These are phyloP conservation scores for Barnardius zonarius DNA, from an alignment of 2,113 vertebrate genomes.

Conservation along the genomic window DNA sequence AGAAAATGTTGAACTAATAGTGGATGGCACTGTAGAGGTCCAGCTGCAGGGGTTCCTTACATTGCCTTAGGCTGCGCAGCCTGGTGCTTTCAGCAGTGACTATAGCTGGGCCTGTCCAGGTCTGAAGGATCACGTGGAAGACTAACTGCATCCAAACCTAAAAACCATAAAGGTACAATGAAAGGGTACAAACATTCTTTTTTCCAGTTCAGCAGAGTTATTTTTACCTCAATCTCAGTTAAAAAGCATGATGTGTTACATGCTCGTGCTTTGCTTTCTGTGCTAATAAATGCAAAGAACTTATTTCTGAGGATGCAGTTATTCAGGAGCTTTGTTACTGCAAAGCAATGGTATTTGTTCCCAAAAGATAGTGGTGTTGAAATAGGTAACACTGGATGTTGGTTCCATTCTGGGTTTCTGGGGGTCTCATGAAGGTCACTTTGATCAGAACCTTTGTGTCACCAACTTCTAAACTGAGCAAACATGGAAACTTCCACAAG, in stretches of 20 bases:
- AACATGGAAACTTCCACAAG: background rate
- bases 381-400: background rate
- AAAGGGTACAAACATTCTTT: background rate
- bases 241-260: background rate
- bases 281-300: background rate
- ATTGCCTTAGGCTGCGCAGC: background rate
- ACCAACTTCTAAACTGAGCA: background rate
- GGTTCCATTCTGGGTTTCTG: background rate
- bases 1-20: background rate
- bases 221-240: background rate
- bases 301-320: background rate
- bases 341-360: background rate
- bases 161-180: background rate
- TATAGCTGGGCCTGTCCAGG: background rate
- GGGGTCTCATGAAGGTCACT: background rate
- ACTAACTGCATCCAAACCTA: background rate
- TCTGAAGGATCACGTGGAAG: background rate
- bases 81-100: background rate
- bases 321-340: background rate
- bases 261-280: background rate
- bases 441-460: background rate
- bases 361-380: background rate
- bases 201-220: background rate
- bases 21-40: background rate
- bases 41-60: background rate